phyloP scores from a whole-genome alignment of 2,113 vertebrate species.

The Prionailurus bengalensis region DNA sequence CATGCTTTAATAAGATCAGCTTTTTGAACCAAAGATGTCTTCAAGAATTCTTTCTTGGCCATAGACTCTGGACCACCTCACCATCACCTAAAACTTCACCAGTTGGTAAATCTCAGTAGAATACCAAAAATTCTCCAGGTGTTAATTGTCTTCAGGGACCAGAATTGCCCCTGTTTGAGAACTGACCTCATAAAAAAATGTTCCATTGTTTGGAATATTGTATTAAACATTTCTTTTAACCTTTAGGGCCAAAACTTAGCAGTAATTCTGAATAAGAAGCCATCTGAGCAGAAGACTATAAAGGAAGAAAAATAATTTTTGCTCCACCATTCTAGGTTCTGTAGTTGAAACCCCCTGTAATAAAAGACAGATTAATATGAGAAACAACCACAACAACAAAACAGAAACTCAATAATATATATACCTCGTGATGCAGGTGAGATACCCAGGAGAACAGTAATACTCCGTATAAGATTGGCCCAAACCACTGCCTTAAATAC shows the following conservation, averaged over 20 bases:
- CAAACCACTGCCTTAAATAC: background rate
- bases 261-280: background rate
- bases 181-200: background rate
- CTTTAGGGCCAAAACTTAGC: background rate
- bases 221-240: background rate
- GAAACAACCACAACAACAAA: background rate
- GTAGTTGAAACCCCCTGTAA: background rate
- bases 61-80: no score
- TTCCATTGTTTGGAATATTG: background rate
- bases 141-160: background rate
- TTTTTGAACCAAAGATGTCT: no score
- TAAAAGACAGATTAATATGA: background rate
- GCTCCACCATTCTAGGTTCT: background rate
- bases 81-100: no score
- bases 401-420: background rate
- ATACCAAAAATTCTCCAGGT: background rate
- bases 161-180: background rate
- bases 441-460: background rate
- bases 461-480: background rate
- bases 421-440: background rate
- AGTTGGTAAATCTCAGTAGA: no score
- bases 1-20: no score
- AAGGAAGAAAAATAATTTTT: background rate
- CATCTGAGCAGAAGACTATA: background rate
- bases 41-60: no score